Base-by-base conservation (phyloP, 2,888 invertebrate genomes). In the Listrodromus nycthemerus region DNA sequence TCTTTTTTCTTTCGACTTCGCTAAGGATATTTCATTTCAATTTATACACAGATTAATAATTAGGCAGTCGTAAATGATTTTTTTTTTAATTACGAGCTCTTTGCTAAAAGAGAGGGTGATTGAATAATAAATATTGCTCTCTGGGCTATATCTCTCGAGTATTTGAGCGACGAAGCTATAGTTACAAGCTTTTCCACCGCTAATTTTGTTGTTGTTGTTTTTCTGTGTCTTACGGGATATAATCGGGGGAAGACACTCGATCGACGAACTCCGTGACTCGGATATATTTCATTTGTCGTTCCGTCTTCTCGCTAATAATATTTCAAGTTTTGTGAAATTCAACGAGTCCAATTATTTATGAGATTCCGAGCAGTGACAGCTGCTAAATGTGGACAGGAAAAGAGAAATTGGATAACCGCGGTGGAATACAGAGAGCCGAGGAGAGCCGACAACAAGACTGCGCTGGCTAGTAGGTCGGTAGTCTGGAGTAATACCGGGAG, bases 21-120 rank as follows among this genome's bases (percentile, higher is more conserved):
- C 69, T 58, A 19, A 41, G 37, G 48, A 79, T 69, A 45, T 66
- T 71, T 67, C 74, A 79, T 83, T 83, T 80, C 79, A 75, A 75
- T 71, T 65, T 61, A 16, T 37, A 67, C 55, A 66, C 48, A 33
- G 70, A 48, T 33, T 21, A 76, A 76, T 58, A 70, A 50, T 70
- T 48, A 24, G 16, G 27, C 55, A 61, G 33, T 63, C 69, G 21
- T 37, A 71, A 81, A 65, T 71, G 81, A 70, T 66, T 81, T 71
- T 70, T 55, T 21, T 6, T 19, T 50, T 50, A 0, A 13, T 24
- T 55, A 13, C 63, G 8, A 58, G 6, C 24, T 37, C 24, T 37
- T 27, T 52, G 69, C 66, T 69, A 10, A 70, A 80, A 41, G 19
- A 21, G n/a, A 45, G 52, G 41, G n/a, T 70, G 63, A 69, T 45